Evolutionary conservation across 2,113 vertebrate species (phyloP).

Genomic region (Glaucomys volans): DNA sequence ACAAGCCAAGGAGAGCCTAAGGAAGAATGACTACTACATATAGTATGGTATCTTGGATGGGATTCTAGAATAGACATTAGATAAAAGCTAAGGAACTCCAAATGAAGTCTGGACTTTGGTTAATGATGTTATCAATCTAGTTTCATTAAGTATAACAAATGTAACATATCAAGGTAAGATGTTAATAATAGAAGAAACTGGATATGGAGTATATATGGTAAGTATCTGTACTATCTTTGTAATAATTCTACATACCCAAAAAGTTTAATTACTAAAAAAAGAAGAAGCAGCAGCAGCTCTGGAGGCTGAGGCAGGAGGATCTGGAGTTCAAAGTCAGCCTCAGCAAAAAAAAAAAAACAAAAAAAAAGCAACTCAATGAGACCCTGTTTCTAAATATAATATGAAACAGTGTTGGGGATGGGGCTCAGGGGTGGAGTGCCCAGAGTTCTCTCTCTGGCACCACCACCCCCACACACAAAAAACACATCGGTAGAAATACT

Average conservation of each 20-base stretch:
- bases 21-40: background rate
- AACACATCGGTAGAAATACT: background rate
- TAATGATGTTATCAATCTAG: background rate
- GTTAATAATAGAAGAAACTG: background rate
- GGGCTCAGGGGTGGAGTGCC: too few relatives aligned
- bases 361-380: too few relatives aligned
- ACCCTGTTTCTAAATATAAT: too few relatives aligned
- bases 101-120: background rate
- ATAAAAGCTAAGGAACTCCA: slow-evolving; percentile 33
- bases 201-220: background rate
- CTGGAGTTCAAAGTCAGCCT: too few relatives aligned
- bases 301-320: too few relatives aligned
- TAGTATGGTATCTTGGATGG: background rate
- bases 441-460: too few relatives aligned
- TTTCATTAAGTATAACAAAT: background rate
- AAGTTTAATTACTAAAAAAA: background rate
- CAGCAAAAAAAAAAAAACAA: too few relatives aligned
- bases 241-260: slow-evolving; percentile 6
- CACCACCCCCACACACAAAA: too few relatives aligned
- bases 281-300: background rate
- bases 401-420: too few relatives aligned
- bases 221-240: background rate
- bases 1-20: background rate
- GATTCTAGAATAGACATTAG: background rate
- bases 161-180: background rate